Evolutionary conservation across 2,888 invertebrate genomes (phyloP).

Genomic region (Tolmerus cingulatus): DNA sequence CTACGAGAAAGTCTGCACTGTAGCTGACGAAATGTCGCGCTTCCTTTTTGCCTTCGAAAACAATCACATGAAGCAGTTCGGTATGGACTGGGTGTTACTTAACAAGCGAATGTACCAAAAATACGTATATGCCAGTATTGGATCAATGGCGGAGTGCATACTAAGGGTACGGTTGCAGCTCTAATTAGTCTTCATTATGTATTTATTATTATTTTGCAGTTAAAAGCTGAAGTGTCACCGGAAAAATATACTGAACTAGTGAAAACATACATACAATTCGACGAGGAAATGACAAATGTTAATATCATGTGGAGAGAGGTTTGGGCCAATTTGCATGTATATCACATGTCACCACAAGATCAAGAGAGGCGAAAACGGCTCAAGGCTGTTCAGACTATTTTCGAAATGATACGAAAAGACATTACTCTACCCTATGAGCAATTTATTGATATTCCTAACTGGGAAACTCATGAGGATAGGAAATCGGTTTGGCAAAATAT

Average conservation of each 20-base stretch:
- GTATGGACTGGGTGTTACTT: conserved; percentile 73
- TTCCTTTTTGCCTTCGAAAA: conserved; percentile 70
- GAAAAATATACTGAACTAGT: conserved; percentile 60
- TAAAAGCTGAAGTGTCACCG: conserved; percentile 59
- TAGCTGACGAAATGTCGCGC: conserved; percentile 69
- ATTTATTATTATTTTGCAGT: conserved; percentile 47
- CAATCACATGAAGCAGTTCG: conserved; percentile 70
- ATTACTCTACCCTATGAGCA: conserved; percentile 57
- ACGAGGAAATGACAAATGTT: conserved; percentile 69
- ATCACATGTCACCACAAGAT: conserved; percentile 59
- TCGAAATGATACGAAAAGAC: conserved; percentile 59
- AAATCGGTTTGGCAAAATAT: conserved; percentile 62
- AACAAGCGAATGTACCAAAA: conserved; percentile 74
- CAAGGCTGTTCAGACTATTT: conserved; percentile 58
- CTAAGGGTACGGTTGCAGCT: conserved; percentile 62
- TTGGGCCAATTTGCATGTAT: conserved; percentile 60
- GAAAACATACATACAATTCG: conserved; percentile 67
- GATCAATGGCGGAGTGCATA: conserved; percentile 67
- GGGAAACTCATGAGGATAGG: conserved; percentile 59
- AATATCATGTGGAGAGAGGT: conserved; percentile 67
- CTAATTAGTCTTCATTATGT: background rate
- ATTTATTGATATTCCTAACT: conserved; percentile 58
- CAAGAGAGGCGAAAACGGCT: conserved; percentile 59
- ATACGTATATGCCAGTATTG: conserved; percentile 65
- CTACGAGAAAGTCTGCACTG: conserved; percentile 70